A percentile compares a stretch with the other conserved stretches of the same genome.
Evolutionary conservation across 2,113 vertebrate species (phyloP).

Genomic region (Scomber colias): DNA sequence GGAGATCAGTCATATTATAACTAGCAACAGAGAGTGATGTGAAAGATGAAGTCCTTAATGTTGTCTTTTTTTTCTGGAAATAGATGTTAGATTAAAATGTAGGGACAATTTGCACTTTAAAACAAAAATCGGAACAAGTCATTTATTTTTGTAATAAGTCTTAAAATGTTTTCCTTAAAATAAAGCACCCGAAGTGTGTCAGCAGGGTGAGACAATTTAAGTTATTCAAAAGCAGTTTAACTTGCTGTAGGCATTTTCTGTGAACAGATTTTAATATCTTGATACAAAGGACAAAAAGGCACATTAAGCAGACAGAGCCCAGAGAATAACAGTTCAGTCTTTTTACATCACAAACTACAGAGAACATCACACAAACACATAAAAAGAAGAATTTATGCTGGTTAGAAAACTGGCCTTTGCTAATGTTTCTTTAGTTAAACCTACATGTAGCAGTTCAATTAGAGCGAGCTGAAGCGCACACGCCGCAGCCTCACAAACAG

Average conservation of each 20-base stretch:
- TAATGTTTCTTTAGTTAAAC: constrained; percentile 1
- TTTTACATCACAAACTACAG: background rate
- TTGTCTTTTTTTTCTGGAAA: background rate
- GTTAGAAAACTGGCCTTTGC: background rate
- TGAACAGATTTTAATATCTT: too few relatives aligned
- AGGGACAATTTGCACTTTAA: too few relatives aligned
- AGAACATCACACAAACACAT: background rate
- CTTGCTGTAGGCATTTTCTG: too few relatives aligned
- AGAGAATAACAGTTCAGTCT: too few relatives aligned
- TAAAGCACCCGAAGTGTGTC: too few relatives aligned
- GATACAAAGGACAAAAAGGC: too few relatives aligned
- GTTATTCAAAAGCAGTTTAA: background rate
- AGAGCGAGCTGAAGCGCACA: constrained; percentile 2
- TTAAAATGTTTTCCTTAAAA: too few relatives aligned
- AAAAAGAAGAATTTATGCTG: background rate
- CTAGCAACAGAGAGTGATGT: background rate
- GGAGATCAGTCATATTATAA: background rate
- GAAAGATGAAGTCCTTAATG: background rate
- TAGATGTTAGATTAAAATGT: too few relatives aligned
- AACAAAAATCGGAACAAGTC: too few relatives aligned
- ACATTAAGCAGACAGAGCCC: too few relatives aligned
- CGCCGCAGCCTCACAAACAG: constrained; percentile 4
- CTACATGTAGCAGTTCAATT: background rate
- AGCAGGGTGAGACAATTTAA: too few relatives aligned
- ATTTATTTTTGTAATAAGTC: too few relatives aligned